Percentiles rank a stretch among this genome's conserved stretches.
phyloP scores from a whole-genome alignment of 2,797 vertebrate genomes.

The Pempheris klunzingeri region DNA sequence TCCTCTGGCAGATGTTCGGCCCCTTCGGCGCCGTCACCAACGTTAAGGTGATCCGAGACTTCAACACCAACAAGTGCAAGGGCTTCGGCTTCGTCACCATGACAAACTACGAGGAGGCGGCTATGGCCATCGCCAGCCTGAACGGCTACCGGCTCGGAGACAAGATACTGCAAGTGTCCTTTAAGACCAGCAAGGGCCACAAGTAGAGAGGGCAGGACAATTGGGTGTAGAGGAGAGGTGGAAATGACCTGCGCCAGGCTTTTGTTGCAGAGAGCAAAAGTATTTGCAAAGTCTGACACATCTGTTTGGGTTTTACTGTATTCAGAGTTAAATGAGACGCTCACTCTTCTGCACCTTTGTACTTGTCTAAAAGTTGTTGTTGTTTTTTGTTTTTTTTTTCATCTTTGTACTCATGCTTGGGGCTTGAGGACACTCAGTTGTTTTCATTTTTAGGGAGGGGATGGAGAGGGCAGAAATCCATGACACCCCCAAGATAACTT shows the following conservation, averaged over 20 bases:
- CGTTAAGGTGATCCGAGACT: constrained; percentile 99
- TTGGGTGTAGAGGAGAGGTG: constrained; percentile 51
- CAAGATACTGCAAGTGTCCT: constrained; percentile 99
- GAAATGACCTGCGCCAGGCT: constrained; percentile 48
- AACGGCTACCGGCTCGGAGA: constrained; percentile 99
- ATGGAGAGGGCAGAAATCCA: constrained; percentile 76
- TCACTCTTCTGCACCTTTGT: constrained; percentile 89
- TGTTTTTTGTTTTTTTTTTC: constrained; percentile 70
- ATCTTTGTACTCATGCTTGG: constrained; percentile 82
- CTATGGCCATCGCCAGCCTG: constrained; percentile 99
- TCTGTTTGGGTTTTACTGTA: constrained; percentile 84
- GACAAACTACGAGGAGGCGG: constrained; percentile 99
- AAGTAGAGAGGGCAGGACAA: constrained; percentile 88
- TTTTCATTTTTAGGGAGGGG: constrained; percentile 86
- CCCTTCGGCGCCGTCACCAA: constrained; percentile 99
- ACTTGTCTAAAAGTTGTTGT: constrained; percentile 89
- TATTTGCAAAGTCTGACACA: constrained; percentile 70
- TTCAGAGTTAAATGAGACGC: constrained; percentile 89
- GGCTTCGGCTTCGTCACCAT: constrained; percentile 99
- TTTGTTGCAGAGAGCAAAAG: constrained; percentile 63
- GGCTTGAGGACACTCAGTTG: constrained; percentile 86
- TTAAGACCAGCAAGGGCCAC: constrained; percentile 99
- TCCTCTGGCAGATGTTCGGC: constrained; percentile 99
- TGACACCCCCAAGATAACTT: constrained; percentile 84
- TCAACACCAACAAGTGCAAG: constrained; percentile 99